Conservation (phyloP, 2,797 vertebrate species). For the Bufotes viridis region DNA sequence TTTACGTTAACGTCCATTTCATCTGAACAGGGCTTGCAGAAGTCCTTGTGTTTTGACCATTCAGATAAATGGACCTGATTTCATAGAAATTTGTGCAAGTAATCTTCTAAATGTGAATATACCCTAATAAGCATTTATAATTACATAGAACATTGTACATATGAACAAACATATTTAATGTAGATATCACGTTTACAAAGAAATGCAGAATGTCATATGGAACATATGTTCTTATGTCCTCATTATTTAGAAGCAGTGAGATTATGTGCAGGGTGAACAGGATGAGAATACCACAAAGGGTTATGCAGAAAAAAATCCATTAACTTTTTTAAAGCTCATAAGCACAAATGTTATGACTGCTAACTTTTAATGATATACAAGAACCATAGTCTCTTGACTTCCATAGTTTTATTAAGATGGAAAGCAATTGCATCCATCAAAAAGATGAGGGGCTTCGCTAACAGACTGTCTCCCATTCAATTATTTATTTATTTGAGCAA, state of each 20-base stretch:
- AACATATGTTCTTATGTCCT: too few species aligned
- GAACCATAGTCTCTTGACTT: slow-evolving; percentile 52
- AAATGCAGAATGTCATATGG: background rate
- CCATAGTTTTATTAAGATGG: slow-evolving; percentile 60
- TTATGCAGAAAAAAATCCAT: slow-evolving; percentile 28
- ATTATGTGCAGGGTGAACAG: background rate
- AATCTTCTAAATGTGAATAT: too few species aligned
- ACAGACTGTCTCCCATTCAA: slow-evolving; percentile 62
- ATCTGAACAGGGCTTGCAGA: too few species aligned
- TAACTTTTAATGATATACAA: slow-evolving; percentile 31
- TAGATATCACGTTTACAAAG: background rate
- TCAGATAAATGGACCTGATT: too few species aligned
- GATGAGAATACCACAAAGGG: background rate
- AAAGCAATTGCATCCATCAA: slow-evolving; percentile 51
- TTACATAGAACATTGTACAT: too few species aligned
- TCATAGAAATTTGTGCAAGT: too few species aligned
- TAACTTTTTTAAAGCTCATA: slow-evolving; percentile 31
- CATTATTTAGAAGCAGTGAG: background rate
- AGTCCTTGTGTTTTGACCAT: too few species aligned
- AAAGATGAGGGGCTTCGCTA: slow-evolving; percentile 55
- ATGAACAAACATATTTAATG: too few species aligned
- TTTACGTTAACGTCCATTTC: too few species aligned
- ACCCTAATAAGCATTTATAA: too few species aligned
- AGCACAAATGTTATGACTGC: slow-evolving; percentile 18
- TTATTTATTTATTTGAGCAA: slow-evolving; percentile 64